Percentiles rank a stretch among this genome's conserved stretches.
Evolutionary conservation across 2,797 vertebrate species (phyloP).

Genomic region (Ptychadena robeensis): DNA sequence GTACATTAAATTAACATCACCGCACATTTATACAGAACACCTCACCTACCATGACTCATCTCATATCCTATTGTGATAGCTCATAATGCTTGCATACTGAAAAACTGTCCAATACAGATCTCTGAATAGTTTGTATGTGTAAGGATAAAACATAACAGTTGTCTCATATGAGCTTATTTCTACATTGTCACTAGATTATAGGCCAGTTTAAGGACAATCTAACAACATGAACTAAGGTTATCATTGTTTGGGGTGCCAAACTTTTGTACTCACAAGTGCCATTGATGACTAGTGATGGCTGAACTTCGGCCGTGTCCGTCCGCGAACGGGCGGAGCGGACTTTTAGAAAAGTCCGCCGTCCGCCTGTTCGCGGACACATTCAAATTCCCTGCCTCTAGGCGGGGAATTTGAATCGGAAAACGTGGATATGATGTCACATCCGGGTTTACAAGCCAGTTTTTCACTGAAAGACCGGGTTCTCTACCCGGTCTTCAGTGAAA

Average conservation of each 20-base stretch:
- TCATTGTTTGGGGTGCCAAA: background rate
- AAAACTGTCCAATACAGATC: background rate
- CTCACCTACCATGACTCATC: constrained; percentile 32
- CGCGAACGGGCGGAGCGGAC: too few species aligned
- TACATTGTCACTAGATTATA: background rate
- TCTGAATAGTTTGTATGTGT: background rate
- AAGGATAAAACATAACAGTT: background rate
- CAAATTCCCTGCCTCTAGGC: too few species aligned
- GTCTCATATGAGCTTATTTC: background rate
- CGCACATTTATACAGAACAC: background rate
- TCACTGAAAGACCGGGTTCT: too few species aligned
- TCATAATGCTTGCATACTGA: constrained; percentile 1
- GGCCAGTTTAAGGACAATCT: background rate
- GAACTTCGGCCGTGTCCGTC: too few species aligned
- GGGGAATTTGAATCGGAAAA: too few species aligned
- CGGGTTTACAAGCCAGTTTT: too few species aligned
- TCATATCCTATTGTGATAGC: constrained; percentile 3
- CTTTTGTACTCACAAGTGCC: background rate
- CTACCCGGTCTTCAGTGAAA: too few species aligned
- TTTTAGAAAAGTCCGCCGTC: too few species aligned
- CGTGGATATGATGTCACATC: too few species aligned
- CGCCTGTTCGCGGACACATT: too few species aligned
- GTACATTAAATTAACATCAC: constrained; percentile 29
- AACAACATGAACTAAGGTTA: background rate
- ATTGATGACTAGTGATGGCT: background rate